Conservation (phyloP, 2,113 vertebrate species). For the Octodon degus region DNA sequence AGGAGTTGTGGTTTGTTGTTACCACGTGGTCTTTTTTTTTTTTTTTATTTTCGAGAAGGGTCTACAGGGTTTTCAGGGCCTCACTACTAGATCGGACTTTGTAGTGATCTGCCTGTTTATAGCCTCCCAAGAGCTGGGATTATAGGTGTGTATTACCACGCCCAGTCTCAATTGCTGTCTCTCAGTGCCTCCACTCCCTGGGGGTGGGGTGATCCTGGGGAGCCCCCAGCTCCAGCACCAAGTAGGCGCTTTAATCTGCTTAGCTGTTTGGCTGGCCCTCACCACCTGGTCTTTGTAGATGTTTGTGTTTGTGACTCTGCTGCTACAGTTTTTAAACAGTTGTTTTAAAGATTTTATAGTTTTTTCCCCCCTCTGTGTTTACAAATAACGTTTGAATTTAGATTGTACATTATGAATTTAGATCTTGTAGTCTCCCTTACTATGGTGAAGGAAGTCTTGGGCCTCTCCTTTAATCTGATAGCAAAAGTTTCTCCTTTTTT, state of each 20-base stretch:
- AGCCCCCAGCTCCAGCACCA: too few relatives aligned
- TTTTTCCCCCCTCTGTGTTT: slow-evolving; percentile 31
- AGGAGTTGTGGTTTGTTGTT: not conserved
- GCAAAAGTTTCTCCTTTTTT: not conserved
- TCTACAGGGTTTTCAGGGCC: too few relatives aligned
- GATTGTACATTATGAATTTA: not conserved
- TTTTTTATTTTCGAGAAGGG: too few relatives aligned
- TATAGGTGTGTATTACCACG: too few relatives aligned
- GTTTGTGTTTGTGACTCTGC: not conserved
- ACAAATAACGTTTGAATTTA: slow-evolving; percentile 32
- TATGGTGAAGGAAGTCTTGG: not conserved
- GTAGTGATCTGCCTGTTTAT: too few relatives aligned
- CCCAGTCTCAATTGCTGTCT: too few relatives aligned
- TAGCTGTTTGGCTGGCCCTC: too few relatives aligned
- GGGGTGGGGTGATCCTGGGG: too few relatives aligned
- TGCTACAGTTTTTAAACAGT: not conserved
- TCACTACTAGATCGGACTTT: too few relatives aligned
- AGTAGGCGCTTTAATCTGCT: too few relatives aligned
- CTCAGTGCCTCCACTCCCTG: too few relatives aligned
- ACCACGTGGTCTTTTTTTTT: not conserved
- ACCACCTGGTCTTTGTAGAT: not conserved
- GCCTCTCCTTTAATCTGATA: not conserved
- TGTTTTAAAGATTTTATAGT: not conserved
- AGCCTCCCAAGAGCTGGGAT: too few relatives aligned
- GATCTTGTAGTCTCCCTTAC: not conserved